Evolutionary conservation across 2,113 vertebrate genomes (phyloP), one percentile per base, ranked within the genome.

Genomic region (Corythaeola cristata): DNA sequence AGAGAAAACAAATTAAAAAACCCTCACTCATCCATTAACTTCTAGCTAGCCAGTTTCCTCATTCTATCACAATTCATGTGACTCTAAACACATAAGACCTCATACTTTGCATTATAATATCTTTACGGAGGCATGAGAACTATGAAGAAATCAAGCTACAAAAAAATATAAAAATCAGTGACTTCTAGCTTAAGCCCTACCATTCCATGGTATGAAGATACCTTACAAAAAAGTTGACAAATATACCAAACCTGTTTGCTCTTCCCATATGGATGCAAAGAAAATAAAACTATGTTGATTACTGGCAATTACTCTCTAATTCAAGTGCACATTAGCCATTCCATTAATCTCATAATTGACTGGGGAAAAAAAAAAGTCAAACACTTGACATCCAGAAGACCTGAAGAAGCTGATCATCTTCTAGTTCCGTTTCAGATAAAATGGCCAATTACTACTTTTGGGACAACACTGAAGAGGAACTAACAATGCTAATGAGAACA

Each of bases 291-390:
- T 27, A 24, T 26, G 28, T 26, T 67, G 41, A 91, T 93, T 78
- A 85, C 37, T 66, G n/a, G 59, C 27, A 93, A 93, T 59, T 89
- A 67, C n/a, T 71, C 30, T 77, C 47, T 8, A 79, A 76, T 58
- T 97, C 49, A 90, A 96, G 24, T 45, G 26, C 63, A 86, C 41
- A 67, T 85, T 27, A 95, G 63, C 88, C 44, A 84, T 86, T 84
- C 55, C 83, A 88, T 62, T 96, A 80, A 80, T 77, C 72, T 73
- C 45, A n/a, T 49, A 53, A 88, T 0, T 60, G 50, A 71, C 60
- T 74, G 20, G 39, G 73, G 85, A 84, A 44, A 62, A 41, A 78
- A 82, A 84, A 67, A 62, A 75, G 55, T 53, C 45, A 73, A 81
- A 71, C 26, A 62, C 66, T 68, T 50, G 55, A 83, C 20, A 75